Evolutionary conservation across 2,797 vertebrate species (phyloP).

Genomic region (Hydrolagus colliei): DNA sequence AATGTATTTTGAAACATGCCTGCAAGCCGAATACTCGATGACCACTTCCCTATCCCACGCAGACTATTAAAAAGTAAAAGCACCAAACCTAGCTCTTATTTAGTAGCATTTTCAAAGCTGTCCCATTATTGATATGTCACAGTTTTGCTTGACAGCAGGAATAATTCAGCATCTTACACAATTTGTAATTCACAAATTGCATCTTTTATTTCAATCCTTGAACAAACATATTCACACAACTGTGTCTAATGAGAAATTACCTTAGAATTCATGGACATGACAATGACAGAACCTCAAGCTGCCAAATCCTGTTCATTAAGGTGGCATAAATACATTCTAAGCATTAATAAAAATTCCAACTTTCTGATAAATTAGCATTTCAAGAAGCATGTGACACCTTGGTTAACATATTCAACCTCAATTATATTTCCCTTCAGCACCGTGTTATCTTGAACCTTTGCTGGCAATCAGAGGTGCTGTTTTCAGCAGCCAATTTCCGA

Average conservation of each 20-base stretch:
- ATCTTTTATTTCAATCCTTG: conserved; percentile 54
- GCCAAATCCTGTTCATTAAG: conserved; percentile 78
- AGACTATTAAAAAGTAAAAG: conserved; percentile 1
- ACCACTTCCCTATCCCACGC: not conserved
- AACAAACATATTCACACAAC: conserved; percentile 82
- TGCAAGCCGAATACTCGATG: not conserved
- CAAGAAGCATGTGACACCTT: conserved; percentile 93
- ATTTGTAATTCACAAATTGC: conserved; percentile 55
- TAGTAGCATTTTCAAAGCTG: conserved; percentile 34
- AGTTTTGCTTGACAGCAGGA: conserved; percentile 54
- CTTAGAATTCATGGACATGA: conserved; percentile 74
- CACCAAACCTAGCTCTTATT: not conserved
- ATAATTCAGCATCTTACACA: conserved; percentile 58
- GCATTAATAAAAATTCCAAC: conserved; percentile 92
- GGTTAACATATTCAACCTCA: conserved; percentile 99
- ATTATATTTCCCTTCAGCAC: conserved; percentile 99
- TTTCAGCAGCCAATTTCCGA: conserved; percentile 99
- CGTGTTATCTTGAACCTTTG: conserved; percentile 98
- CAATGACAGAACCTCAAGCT: conserved; percentile 73
- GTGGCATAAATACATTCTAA: conserved; percentile 68
- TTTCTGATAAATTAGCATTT: conserved; percentile 90
- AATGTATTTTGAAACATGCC: not conserved
- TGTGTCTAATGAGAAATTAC: conserved; percentile 67
- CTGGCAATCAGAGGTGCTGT: conserved; percentile 99
- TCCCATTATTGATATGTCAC: conserved; percentile 48